Conservation (phyloP, 2,888 invertebrate species). For the Oegoconia quadripuncta region DNA sequence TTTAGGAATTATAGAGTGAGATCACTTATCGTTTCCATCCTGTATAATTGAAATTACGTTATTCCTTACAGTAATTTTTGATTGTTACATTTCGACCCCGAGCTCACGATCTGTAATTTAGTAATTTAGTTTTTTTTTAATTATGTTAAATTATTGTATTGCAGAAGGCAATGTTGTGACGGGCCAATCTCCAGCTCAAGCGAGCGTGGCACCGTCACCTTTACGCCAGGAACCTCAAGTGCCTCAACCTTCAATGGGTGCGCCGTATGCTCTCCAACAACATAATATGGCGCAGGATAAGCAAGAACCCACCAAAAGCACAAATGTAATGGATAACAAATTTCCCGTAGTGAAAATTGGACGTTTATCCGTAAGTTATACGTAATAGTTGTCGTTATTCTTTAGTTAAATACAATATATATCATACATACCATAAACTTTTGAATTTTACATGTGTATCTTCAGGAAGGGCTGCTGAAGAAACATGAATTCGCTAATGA, state of each 20-base stretch:
- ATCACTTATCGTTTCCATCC: too few species aligned
- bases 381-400: background rate
- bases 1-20: too few species aligned
- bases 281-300: slow-evolving; percentile 41
- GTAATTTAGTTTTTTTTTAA: background rate
- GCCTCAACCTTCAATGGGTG: slow-evolving; percentile 72
- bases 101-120: too few species aligned
- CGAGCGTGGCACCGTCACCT: slow-evolving; percentile 80
- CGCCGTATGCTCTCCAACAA: slow-evolving; percentile 53
- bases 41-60: too few species aligned
- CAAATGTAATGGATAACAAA: slow-evolving; percentile 49
- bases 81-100: too few species aligned
- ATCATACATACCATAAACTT: background rate
- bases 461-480: slow-evolving; percentile 67
- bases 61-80: too few species aligned
- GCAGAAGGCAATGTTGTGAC: slow-evolving; percentile 66
- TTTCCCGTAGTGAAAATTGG: slow-evolving; percentile 74
- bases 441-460: slow-evolving; percentile 4
- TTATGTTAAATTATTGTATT: slow-evolving; percentile 16
- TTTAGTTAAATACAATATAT: background rate
- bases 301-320: slow-evolving; percentile 51
- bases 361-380: slow-evolving; percentile 62
- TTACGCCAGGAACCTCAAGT: slow-evolving; percentile 72
- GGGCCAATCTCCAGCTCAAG: slow-evolving; percentile 81
- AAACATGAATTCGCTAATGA: slow-evolving; percentile 61